Evolutionary conservation across 2,797 vertebrate species (phyloP).

Genomic region (Triplophysa bombifrons): DNA sequence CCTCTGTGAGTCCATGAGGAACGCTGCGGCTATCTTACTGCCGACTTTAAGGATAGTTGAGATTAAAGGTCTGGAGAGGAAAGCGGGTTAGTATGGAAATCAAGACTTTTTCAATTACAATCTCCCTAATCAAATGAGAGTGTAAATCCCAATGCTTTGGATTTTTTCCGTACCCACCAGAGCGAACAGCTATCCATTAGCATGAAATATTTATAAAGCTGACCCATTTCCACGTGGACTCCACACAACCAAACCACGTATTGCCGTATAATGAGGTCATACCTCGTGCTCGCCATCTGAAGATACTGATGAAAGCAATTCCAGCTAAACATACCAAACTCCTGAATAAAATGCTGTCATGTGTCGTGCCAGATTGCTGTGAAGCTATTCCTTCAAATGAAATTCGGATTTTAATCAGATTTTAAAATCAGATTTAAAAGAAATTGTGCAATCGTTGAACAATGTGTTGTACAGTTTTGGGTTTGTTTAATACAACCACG

Average conservation of each 20-base stretch:
- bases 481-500: too few relatives aligned
- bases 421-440: neutral
- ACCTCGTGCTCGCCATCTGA: conserved; percentile 33
- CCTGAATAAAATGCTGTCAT: conserved; percentile 15
- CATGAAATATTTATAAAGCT: conserved; percentile 63
- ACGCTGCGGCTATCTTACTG: conserved; percentile 6
- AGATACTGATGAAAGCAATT: conserved; percentile 34
- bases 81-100: conserved; percentile 64
- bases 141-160: conserved; percentile 42
- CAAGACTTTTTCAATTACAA: conserved; percentile 56
- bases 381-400: neutral
- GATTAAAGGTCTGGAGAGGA: conserved; percentile 52
- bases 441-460: too few relatives aligned
- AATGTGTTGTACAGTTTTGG: too few relatives aligned
- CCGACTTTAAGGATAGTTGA: conserved; percentile 38
- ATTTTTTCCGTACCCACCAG: conserved; percentile 48
- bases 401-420: too few relatives aligned
- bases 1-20: conserved; percentile 33
- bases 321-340: conserved; percentile 22
- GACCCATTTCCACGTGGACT: conserved; percentile 55
- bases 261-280: conserved; percentile 56
- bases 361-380: neutral
- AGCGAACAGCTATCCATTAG: conserved; percentile 52
- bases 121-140: conserved; percentile 59
- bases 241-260: conserved; percentile 41